A percentile compares a stretch with the other conserved stretches of the same genome.
phyloP scores from a whole-genome alignment of 2,113 vertebrate genomes.

The Lepus americanus region DNA sequence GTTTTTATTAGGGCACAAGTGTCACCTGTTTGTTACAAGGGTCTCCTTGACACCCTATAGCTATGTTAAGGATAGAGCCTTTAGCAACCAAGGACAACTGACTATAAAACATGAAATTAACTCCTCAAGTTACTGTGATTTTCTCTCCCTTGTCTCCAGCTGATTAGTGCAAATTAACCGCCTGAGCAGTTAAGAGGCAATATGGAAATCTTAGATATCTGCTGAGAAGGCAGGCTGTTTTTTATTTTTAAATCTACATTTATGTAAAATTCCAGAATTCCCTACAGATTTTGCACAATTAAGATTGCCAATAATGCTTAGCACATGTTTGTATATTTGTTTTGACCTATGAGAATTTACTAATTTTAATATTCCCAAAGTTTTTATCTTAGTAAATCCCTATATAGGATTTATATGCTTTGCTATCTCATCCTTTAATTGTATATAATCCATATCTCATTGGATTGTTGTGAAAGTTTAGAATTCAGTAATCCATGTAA shows the following conservation, averaged over 20 bases:
- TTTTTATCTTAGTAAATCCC: background rate
- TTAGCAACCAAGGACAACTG: slow-evolving; percentile 71
- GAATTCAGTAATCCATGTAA: background rate
- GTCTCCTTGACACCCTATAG: slow-evolving; percentile 26
- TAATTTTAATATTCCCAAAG: background rate
- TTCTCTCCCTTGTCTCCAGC: slow-evolving; percentile 77
- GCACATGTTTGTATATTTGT: background rate
- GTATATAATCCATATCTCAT: background rate
- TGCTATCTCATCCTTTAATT: background rate
- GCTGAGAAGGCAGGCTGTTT: slow-evolving; percentile 13
- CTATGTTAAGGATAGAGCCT: slow-evolving; percentile 14
- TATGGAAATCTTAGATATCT: slow-evolving; percentile 70
- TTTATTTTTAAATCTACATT: background rate
- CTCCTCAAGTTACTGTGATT: slow-evolving; percentile 73
- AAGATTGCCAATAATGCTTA: background rate
- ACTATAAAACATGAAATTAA: slow-evolving; percentile 63
- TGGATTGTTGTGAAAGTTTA: background rate
- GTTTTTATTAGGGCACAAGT: slow-evolving; percentile 5
- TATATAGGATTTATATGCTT: background rate
- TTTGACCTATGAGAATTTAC: slow-evolving; percentile 25
- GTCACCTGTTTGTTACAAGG: slow-evolving; percentile 50
- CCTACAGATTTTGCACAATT: background rate
- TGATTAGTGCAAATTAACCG: slow-evolving; percentile 79
- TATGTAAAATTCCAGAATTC: slow-evolving; percentile 31
- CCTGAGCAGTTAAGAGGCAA: slow-evolving; percentile 68